Base-by-base conservation (phyloP, 1,140 invertebrate species). In the Diabrotica undecimpunctata region DNA sequence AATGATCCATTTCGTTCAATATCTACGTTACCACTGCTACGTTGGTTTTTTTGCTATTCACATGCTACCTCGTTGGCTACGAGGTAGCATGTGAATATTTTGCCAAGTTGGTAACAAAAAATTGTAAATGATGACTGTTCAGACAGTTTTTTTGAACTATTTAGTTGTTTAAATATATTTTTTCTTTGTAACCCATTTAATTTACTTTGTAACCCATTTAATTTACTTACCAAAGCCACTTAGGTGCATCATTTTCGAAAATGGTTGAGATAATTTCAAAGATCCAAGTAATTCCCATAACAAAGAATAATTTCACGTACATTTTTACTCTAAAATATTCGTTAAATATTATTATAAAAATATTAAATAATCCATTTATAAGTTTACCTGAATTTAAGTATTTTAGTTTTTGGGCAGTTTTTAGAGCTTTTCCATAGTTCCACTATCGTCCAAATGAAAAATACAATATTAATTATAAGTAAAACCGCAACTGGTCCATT, bases 201-300 rank as follows among this genome's bases (percentile, higher is more conserved):
- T n/a, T n/a, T n/a, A n/a, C n/a, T n/a, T n/a, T n/a, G n/a, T n/a
- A n/a, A n/a, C n/a, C n/a, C n/a, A n/a, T n/a, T n/a, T 25, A 10
- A 36, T 13, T 46, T 59, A 41, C 59, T 53, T 51, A 37, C 59
- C 41, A 61, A 7, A 61, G 25, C 59, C 59, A 61, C 8, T 52
- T 58, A 37, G 37, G 38, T 9, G 60, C 13, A 9, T 67, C 50
- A 11, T 70, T 62, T 14, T 67, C 56, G 11, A 72, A 61, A 7
- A 73, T 70, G 60, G 78, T 83, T 0, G 85, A 85, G 11, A 86
- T 36, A 36, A 67, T 38, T 73, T 91, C 90, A 61, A 90, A 88
- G 36, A 87, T 83, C 88, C 89, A 90, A 0, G 86, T 86, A 11
- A 90, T 79, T 5, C 89, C 89, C 87, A 89, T 90, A 0, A 90